Evolutionary conservation across 64 coral and sea anemone species (phyloP), one percentile per base, ranked within the genome.

Genomic region (Montipora capricornis): DNA sequence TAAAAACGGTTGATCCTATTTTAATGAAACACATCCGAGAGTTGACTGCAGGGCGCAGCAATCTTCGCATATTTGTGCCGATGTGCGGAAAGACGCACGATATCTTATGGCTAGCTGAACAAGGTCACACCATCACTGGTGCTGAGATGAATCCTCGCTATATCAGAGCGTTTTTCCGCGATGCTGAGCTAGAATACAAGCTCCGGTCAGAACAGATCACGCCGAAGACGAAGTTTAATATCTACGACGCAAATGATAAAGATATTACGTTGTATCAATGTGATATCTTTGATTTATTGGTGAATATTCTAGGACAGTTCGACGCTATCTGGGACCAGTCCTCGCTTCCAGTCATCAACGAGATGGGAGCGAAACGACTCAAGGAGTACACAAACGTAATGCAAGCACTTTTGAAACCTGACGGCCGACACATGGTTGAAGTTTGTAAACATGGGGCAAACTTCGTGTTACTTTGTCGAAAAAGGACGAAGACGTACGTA

Each of bases 281-380:
- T 16, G 66, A 86, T 37, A 86, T 86, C 14, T 86, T 86, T 50
- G 66, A 86, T 86, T 50, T 49, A 44, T 49, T 46, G 8, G 44
- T 20, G 8, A 8, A 73, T 19, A 64, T 69, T 11, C 20, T 66
- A 2, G 47, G 82, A 0, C 17, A 86, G 47, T 86, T 86, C 12
- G 82, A 86, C 47, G 82, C 64, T 19, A 86, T 86, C 82, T 86
- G 82, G 82, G 82, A 86, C 49, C 82, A 86, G 66, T 86, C 82
- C 0, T 62, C 66, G 10, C 68, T 86, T 4, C 82, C 82, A 12
- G 66, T 86, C 5, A 73, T 86, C 44, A 86, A 86, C 19, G 82
- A 68, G 17, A 86, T 86, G 82, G 82, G 82, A 9, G 47, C 45
- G 19, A 26, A 49, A 67, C 62, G 66, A 49, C 82, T 86, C 14